A percentile compares a stretch with the other conserved stretches of the same genome.
These are phyloP conservation scores for Accipiter virgatus DNA, from an alignment of 2,113 vertebrate species.

Conservation along the genomic window DNA sequence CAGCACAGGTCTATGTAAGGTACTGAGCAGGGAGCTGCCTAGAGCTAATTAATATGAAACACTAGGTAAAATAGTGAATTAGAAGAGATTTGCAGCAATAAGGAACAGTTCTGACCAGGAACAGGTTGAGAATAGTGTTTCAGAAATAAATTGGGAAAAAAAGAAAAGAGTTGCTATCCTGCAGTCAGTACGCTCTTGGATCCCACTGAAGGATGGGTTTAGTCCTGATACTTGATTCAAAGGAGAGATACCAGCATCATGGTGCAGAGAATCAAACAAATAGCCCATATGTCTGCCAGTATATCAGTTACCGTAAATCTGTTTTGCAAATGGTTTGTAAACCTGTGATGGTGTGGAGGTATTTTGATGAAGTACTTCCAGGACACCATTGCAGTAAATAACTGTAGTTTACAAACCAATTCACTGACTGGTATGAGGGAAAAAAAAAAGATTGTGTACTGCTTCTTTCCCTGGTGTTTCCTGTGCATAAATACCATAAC, in stretches of 20 bases:
- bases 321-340: neutral
- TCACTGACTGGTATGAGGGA: neutral
- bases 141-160: neutral
- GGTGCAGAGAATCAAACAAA: neutral
- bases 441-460: neutral
- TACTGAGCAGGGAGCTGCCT: neutral
- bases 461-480: neutral
- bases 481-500: neutral
- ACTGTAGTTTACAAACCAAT: neutral
- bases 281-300: neutral
- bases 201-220: neutral
- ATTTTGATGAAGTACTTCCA: neutral
- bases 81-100: neutral
- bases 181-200: neutral
- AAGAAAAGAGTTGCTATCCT: neutral
- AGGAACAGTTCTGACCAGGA: neutral
- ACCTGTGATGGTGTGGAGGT: neutral
- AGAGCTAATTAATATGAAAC: neutral
- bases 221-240: neutral
- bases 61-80: neutral
- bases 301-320: neutral
- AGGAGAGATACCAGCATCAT: neutral
- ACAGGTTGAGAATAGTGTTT: neutral
- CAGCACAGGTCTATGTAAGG: accelerated
- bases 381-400: neutral